Base-by-base conservation (phyloP, 2,797 vertebrate species). In the Austrolebias charrua region DNA sequence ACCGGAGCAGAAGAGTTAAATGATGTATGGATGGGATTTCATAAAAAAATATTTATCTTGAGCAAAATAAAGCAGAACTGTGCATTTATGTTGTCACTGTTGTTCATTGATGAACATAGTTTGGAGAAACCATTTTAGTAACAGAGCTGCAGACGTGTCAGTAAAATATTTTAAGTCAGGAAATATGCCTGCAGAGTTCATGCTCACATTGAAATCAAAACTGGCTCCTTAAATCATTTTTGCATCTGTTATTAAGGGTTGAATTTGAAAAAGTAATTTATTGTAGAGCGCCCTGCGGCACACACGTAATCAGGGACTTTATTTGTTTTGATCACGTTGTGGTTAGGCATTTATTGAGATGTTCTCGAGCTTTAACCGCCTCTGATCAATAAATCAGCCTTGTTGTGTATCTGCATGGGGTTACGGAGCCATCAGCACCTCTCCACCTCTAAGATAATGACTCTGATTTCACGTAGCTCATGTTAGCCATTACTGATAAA, bases 401-500 rank as follows among this genome's bases (percentile, higher is more conserved):
- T 14, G 53, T 78, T 64, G 63, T 74, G 71, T 66, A 24, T 81
- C 70, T 68, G 63, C 63, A 8, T 51, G 60, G 63, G 18, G 63
- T 58, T 62, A 53, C 45, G 14, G 71, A 16, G 46, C 63, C 70
- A 20, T 64, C 67, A 46, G 19, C 66, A n/a, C 19, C 62, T 66
- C 73, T 66, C 70, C 62, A 75, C 86, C 85, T 76, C 81, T 76
- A 55, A 66, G 66, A 79, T 93, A 93, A 93, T 92, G 87, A 91
- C 86, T 83, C 85, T 85, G 87, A 93, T 92, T 91, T 90, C 80
- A 83, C 76, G 69, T 80, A 60, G 81, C 79, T 84, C 83, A 92
- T 88, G 79, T 89, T 88, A 90, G 93, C 92, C 92, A 94, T 95
- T 95, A 93, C 89, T 86, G 88, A 92, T 90, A 94, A 95, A 94